Evolutionary conservation across 2,797 vertebrate species (phyloP).

Genomic region (Xiphophorus birchmanni): DNA sequence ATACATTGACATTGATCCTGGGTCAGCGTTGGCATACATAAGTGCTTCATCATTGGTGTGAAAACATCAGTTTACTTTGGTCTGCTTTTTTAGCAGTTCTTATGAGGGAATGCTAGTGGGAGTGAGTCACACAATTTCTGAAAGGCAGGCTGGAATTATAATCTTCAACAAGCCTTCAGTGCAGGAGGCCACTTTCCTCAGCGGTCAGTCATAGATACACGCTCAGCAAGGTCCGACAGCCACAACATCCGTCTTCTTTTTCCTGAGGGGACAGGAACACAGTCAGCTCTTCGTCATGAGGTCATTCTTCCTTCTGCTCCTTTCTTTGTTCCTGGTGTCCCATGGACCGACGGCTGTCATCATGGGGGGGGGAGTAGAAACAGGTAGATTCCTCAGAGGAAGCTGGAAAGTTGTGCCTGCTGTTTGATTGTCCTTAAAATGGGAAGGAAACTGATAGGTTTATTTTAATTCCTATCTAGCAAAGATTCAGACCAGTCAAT

Average conservation of each 20-base stretch:
- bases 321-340: conserved; percentile 71
- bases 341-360: conserved; percentile 77
- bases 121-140: conserved; percentile 76
- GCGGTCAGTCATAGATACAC: conserved; percentile 36
- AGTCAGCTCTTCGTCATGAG: conserved; percentile 69
- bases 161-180: conserved; percentile 57
- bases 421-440: not conserved
- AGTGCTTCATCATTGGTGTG: conserved; percentile 6
- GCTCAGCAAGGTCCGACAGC: conserved; percentile 29
- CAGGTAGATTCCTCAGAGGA: not conserved
- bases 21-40: not conserved
- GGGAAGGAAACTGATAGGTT: too few relatives aligned
- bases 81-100: conserved; percentile 14
- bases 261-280: conserved; percentile 33
- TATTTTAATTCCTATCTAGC: too few relatives aligned
- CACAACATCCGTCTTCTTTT: conserved; percentile 34
- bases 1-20: not conserved
- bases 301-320: conserved; percentile 64
- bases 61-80: conserved; percentile 49
- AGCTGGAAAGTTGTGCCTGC: too few relatives aligned
- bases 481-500: too few relatives aligned
- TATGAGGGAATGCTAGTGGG: conserved; percentile 42
- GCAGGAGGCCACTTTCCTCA: conserved; percentile 58
- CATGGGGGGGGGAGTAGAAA: conserved; percentile 83
- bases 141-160: conserved; percentile 77